Conservation (phyloP, 2,113 vertebrate species). For the Calypte anna region DNA sequence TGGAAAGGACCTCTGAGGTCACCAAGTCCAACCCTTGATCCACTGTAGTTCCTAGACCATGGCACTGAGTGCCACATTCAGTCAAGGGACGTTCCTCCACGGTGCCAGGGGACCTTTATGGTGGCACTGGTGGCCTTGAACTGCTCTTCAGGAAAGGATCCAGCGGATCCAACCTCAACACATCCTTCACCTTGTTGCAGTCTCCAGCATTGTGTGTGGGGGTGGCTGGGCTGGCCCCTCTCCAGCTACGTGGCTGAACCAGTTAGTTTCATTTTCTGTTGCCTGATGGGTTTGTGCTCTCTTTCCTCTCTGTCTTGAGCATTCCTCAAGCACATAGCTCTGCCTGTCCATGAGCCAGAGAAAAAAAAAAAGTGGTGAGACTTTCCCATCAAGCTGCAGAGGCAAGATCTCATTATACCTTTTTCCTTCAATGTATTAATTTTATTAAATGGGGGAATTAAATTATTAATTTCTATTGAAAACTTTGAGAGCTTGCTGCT, state of each 20-base stretch:
- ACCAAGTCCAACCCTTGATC: no score
- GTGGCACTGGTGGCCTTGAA: accelerated
- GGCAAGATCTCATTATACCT: neutral
- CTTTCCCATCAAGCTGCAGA: neutral
- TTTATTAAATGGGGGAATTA: neutral
- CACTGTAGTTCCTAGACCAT: no score
- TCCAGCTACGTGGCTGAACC: accelerated
- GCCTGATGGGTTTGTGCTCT: neutral
- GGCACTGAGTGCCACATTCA: no score
- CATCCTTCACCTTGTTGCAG: neutral
- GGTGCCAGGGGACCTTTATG: accelerated
- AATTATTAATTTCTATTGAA: neutral
- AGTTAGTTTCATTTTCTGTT: neutral
- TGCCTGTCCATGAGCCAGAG: neutral
- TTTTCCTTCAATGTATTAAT: no score
- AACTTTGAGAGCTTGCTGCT: neutral
- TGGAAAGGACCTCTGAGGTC: no score
- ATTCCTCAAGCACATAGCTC: neutral
- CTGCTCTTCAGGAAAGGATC: neutral
- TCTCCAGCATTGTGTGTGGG: neutral
- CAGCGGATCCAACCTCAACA: accelerated
- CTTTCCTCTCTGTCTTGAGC: neutral
- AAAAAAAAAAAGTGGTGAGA: neutral
- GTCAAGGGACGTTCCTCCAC: accelerated
- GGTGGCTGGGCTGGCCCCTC: neutral